Conservation (phyloP, 1,140 invertebrate genomes). For the Eumeta japonica region DNA sequence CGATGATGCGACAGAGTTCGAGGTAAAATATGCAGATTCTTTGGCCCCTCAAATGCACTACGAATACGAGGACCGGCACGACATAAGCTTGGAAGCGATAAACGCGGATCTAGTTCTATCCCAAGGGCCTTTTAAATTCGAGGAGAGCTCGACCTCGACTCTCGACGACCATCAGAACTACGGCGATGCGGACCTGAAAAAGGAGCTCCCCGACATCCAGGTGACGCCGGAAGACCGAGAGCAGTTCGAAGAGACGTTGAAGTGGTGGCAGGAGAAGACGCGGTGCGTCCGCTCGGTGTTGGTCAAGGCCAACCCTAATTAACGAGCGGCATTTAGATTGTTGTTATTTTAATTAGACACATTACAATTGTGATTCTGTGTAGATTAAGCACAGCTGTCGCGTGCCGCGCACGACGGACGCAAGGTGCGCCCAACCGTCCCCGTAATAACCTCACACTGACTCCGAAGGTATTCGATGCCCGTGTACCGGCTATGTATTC, state of each 20-base stretch:
- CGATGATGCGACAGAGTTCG: constrained; percentile 31
- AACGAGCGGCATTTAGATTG: not conserved
- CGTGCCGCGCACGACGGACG: no score
- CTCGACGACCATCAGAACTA: constrained; percentile 21
- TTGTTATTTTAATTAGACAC: no score
- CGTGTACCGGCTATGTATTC: no score
- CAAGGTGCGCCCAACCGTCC: constrained; percentile 31
- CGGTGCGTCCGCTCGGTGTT: constrained; percentile 28
- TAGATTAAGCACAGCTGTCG: no score
- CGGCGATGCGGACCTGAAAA: constrained; percentile 40
- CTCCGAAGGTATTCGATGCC: no score
- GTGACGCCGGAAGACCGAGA: constrained; percentile 47
- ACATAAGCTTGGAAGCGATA: constrained; percentile 29
- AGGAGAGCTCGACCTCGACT: constrained; percentile 23
- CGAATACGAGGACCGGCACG: constrained; percentile 23
- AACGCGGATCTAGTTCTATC: constrained; percentile 34
- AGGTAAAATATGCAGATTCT: constrained; percentile 44
- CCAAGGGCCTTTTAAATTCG: constrained; percentile 35
- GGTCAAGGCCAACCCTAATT: constrained; percentile 6
- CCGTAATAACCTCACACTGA: no score
- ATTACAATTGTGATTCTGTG: no score
- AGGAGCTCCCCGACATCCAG: constrained; percentile 47
- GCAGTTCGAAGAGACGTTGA: constrained; percentile 49
- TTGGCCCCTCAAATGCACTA: constrained; percentile 34
- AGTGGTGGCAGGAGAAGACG: constrained; percentile 54